Conservation (phyloP, 64 coral and sea anemone genomes). For the Montipora sp. region DNA sequence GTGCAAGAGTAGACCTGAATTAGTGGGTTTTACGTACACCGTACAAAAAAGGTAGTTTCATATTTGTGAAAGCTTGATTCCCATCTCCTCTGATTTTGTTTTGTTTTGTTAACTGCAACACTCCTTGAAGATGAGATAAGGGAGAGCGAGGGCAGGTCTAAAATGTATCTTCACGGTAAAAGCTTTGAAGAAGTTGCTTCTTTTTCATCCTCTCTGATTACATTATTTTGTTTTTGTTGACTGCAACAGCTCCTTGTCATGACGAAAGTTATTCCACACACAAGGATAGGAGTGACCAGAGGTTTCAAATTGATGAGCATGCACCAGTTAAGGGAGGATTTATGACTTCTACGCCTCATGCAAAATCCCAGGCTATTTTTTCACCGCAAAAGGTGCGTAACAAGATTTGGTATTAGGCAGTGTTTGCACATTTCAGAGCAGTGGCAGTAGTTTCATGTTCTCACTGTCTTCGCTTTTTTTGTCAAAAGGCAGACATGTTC, state of each 20-base stretch:
- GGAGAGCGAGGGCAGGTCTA: too few relatives aligned
- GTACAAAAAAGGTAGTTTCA: too few relatives aligned
- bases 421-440: background rate
- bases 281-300: slow-evolving; percentile 20
- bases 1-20: too few relatives aligned
- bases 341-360: slow-evolving; percentile 63
- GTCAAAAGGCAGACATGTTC: background rate
- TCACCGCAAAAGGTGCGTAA: slow-evolving; percentile 16
- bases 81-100: too few relatives aligned
- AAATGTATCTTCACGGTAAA: too few relatives aligned
- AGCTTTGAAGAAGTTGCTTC: too few relatives aligned
- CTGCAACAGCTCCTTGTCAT: background rate
- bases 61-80: too few relatives aligned
- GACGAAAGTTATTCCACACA: slow-evolving; percentile 17
- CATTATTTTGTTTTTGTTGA: background rate
- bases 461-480: background rate
- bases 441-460: background rate
- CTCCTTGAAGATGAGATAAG: too few relatives aligned
- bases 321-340: slow-evolving; percentile 28
- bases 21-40: too few relatives aligned
- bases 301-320: slow-evolving; percentile 34
- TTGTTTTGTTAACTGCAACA: too few relatives aligned
- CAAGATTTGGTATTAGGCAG: background rate
- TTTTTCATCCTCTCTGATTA: background rate
- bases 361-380: slow-evolving; percentile 28